Conservation (phyloP, 1,140 invertebrate species). For the Saccostrea echinata region DNA sequence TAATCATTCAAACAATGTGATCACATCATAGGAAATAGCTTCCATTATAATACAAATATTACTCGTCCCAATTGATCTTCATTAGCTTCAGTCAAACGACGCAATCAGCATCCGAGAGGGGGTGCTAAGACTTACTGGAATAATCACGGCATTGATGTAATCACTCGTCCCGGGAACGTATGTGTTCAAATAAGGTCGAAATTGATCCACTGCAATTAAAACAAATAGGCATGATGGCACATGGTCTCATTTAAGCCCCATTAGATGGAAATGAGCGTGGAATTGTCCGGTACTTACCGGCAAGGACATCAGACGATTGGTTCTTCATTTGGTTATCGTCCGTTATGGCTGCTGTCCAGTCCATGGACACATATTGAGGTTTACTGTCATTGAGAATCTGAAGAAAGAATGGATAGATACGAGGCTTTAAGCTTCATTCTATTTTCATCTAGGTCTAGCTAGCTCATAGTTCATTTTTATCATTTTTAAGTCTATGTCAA, state of each 20-base stretch:
- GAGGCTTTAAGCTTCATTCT: too few species aligned
- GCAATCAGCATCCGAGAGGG: background rate
- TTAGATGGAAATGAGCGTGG: background rate
- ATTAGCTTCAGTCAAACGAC: background rate
- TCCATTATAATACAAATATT: background rate
- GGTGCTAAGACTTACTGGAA: conserved; percentile 59
- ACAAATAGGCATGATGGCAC: background rate
- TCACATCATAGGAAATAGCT: background rate
- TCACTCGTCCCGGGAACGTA: conserved; percentile 64
- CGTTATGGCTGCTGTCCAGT: conserved; percentile 90
- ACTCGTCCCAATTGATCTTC: background rate
- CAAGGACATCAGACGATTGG: conserved; percentile 98
- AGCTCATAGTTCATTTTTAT: too few species aligned
- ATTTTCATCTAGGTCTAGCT: too few species aligned
- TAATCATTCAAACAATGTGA: background rate
- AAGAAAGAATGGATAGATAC: background rate
- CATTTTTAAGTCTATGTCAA: too few species aligned
- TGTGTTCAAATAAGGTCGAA: conserved; percentile 63
- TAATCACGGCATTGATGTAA: conserved; percentile 67
- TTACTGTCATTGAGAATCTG: conserved; percentile 62
- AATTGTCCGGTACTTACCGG: conserved; percentile 85
- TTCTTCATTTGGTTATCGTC: conserved; percentile 96
- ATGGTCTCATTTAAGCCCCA: background rate
- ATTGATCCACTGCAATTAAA: conserved; percentile 61
- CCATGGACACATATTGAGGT: conserved; percentile 57